Base-by-base conservation (phyloP, 1,140 invertebrate species). In the Amyelois transitella region DNA sequence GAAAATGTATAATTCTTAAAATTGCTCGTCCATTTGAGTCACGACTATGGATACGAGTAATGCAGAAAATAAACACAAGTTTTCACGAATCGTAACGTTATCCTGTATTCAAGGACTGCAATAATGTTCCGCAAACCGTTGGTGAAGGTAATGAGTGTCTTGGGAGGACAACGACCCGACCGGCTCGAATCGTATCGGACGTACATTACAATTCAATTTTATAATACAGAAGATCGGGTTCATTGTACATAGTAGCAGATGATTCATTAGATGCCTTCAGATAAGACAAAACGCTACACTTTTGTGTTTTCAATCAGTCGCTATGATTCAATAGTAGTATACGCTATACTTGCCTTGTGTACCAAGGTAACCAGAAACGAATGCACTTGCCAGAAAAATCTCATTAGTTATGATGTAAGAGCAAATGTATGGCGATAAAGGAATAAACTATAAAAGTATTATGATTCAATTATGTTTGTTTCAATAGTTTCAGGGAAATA, bases 161-260 rank as follows among this genome's bases (percentile, higher is more conserved):
- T 62, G 66, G 63, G 65, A 83, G 83, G 81, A 83, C 83, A 71
- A 71, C 74, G 81, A 86, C 83, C 83, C 72, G 72, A 55, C 58
- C 71, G 70, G 62, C 70, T 84, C 81, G 73, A 84, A 84, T 75
- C 71, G 72, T 79, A 78, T 77, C 75, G 67, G 75, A 69, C 68
- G 71, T 72, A 75, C 71, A 75, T 69, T 72, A 52, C 53, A 63
- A 67, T 74, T 67, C 62, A 76, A 66, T 75, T 77, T 75, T 77
- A 73, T 67, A 77, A 75, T 72, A 68, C 63, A 73, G 69, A 74
- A 57, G 58, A 73, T 67, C 58, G 73, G 65, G 77, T 81, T 81
- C 77, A 83, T 66, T 65, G 78, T 69, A 77, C 75, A 82, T 68
- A 74, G 65, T 69, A 61, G 55, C 50, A 53, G 60, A 60, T 79